Evolutionary conservation across 2,888 invertebrate genomes (phyloP).

Genomic region (Balanococcus diminutus): DNA sequence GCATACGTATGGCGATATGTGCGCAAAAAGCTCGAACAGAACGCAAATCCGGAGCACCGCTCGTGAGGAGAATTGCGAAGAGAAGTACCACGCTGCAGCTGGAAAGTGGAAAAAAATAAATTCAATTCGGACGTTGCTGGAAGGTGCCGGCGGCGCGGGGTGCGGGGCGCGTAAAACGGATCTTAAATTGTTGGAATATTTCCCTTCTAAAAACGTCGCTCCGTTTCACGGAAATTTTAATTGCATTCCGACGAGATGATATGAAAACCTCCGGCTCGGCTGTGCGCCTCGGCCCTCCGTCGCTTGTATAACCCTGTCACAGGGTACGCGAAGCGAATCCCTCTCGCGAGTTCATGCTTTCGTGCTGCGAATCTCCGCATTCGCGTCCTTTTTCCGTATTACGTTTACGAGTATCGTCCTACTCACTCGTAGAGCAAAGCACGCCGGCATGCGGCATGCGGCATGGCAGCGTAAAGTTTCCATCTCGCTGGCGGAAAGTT

Average conservation of each 20-base stretch:
- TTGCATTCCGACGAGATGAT: conserved; percentile 52
- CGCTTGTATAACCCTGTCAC: not conserved
- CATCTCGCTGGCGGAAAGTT: conserved; percentile 32
- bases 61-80: too few species aligned
- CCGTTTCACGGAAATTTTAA: conserved; percentile 54
- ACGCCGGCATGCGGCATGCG: too few species aligned
- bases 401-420: not conserved
- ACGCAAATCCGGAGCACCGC: not conserved
- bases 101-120: too few species aligned
- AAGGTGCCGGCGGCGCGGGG: not conserved
- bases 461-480: conserved; percentile 4
- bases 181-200: conserved; percentile 51
- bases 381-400: not conserved
- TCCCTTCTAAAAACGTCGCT: conserved; percentile 42
- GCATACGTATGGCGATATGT: too few species aligned
- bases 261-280: conserved; percentile 51
- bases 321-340: not conserved
- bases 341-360: not conserved
- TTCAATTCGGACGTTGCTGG: conserved; percentile 23
- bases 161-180: not conserved
- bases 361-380: not conserved
- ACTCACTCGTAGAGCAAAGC: too few species aligned
- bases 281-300: not conserved
- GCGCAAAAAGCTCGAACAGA: not conserved
- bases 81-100: too few species aligned